Percentiles rank a stretch among this genome's conserved stretches.
Evolutionary conservation across 1,140 invertebrate genomes (phyloP).

Genomic region (Sminthurides bifidus): DNA sequence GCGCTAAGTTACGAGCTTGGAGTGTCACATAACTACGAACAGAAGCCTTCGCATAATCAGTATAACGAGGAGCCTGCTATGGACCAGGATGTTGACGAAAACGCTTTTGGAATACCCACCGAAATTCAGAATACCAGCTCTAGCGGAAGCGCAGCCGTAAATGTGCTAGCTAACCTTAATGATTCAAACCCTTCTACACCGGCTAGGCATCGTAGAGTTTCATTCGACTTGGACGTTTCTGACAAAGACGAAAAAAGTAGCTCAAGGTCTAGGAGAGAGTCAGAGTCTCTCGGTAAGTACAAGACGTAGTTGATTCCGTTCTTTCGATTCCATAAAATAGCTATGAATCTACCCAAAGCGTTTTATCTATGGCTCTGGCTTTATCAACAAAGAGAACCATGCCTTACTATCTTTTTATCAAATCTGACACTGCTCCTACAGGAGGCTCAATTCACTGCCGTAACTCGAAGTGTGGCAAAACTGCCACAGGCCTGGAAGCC

Average conservation of each 20-base stretch:
- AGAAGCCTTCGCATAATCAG: background rate
- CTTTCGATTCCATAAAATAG: background rate
- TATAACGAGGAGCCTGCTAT: no score
- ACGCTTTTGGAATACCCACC: constrained; percentile 10
- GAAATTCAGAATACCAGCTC: constrained; percentile 2
- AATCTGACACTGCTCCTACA: constrained; percentile 3
- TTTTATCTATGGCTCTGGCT: no score
- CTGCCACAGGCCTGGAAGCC: constrained; percentile 26
- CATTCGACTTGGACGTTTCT: constrained; percentile 29
- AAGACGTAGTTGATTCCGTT: background rate
- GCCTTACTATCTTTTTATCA: background rate
- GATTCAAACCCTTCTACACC: constrained; percentile 26
- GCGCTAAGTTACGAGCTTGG: no score
- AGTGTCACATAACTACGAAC: background rate
- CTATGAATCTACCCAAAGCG: background rate
- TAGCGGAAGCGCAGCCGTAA: background rate
- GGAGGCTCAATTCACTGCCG: constrained; percentile 30
- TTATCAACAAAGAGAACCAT: no score
- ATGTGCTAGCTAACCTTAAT: constrained; percentile 5
- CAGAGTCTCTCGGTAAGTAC: constrained; percentile 26
- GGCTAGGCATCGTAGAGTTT: constrained; percentile 26
- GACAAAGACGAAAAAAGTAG: constrained; percentile 32
- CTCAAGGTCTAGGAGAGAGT: constrained; percentile 25
- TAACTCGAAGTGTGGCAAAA: constrained; percentile 31
- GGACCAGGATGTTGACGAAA: constrained; percentile 15